Evolutionary conservation across 2,888 invertebrate species (phyloP).

Genomic region (Limnephilus auricula): DNA sequence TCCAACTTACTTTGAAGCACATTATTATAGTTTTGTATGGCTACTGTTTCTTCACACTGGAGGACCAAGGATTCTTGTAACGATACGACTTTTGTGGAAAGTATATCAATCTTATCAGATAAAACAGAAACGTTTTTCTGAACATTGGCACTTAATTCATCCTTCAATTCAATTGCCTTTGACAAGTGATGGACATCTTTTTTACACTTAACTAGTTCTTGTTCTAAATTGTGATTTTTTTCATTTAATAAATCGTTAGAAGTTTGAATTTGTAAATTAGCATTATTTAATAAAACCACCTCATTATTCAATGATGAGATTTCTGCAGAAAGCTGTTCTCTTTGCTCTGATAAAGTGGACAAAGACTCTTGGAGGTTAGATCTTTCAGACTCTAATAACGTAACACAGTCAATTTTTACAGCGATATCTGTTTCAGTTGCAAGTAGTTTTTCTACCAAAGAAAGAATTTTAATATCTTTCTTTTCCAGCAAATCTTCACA

Average conservation of each 20-base stretch:
- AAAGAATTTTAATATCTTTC: constrained; percentile 59
- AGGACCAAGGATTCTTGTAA: not conserved
- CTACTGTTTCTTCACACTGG: not conserved
- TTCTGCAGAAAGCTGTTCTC: not conserved
- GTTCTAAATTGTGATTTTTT: constrained; percentile 3
- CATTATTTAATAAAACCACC: constrained; percentile 2
- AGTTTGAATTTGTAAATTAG: not conserved
- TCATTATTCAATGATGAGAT: not conserved
- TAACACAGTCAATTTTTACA: constrained; percentile 66
- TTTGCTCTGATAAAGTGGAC: constrained; percentile 62
- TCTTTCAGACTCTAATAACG: not conserved
- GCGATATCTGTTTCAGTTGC: constrained; percentile 68
- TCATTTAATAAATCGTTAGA: not conserved
- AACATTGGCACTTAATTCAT: not conserved
- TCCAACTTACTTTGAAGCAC: not conserved
- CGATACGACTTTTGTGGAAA: not conserved
- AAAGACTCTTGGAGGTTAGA: not conserved
- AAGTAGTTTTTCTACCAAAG: constrained; percentile 55
- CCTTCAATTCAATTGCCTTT: not conserved
- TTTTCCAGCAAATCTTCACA: not conserved
- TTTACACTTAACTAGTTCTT: not conserved
- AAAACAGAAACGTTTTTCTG: not conserved
- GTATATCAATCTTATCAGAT: not conserved
- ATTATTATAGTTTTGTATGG: not conserved
- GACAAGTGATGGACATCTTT: not conserved